Evolutionary conservation across 1,140 invertebrate genomes (phyloP).

Genomic region (Drosophila ercepeae): DNA sequence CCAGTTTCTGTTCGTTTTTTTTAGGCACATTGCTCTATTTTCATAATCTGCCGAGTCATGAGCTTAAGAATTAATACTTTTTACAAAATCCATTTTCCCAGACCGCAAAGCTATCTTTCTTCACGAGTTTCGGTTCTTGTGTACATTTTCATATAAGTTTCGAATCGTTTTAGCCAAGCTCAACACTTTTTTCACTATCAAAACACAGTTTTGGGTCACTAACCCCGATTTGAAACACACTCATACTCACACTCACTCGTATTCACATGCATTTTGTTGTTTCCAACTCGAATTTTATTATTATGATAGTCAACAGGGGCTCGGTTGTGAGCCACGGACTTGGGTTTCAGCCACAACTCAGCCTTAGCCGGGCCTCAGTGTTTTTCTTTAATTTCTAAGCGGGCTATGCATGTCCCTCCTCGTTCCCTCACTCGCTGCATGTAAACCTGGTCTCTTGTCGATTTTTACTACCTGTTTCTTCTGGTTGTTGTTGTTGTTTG

Average conservation of each 20-base stretch:
- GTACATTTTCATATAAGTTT: conserved; percentile 48
- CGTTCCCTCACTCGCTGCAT: conserved; percentile 17
- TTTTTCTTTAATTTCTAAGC: conserved; percentile 72
- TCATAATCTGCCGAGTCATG: conserved; percentile 41
- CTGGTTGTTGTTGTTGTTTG: conserved; percentile 53
- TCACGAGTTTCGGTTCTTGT: conserved; percentile 13
- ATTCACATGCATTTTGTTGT: conserved; percentile 19
- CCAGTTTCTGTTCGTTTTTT: conserved; percentile 3
- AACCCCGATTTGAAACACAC: conserved; percentile 51
- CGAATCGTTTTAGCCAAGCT: conserved; percentile 42
- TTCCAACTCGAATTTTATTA: conserved; percentile 59
- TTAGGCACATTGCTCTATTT: conserved; percentile 34
- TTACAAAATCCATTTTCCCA: conserved; percentile 47
- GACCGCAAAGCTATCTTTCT: conserved; percentile 7
- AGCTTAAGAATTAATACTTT: conserved; percentile 35
- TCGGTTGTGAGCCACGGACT: conserved; percentile 23
- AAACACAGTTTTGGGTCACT: conserved; percentile 59
- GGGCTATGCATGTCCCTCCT: conserved; percentile 36
- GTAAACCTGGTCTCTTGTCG: conserved; percentile 45
- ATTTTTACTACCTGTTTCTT: conserved; percentile 78
- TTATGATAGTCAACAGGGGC: conserved; percentile 50
- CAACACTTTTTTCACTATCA: conserved; percentile 63
- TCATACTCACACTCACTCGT: background rate
- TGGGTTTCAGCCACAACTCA: conserved; percentile 44
- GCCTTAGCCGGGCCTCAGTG: conserved; percentile 36